Evolutionary conservation across 2,797 vertebrate species (phyloP).

Genomic region (Parotocinclus haroldoi): DNA sequence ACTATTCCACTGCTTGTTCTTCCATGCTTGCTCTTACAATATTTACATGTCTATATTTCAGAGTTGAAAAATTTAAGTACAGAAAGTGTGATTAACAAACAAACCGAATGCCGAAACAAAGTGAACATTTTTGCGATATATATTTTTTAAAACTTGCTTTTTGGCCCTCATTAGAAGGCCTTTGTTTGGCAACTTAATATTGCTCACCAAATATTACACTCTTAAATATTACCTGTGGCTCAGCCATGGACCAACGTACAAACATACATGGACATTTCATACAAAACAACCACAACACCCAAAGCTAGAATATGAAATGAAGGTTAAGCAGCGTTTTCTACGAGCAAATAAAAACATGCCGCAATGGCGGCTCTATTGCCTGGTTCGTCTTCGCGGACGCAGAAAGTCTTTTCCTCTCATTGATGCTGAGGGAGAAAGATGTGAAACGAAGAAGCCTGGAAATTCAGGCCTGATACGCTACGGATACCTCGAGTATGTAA

Average conservation of each 20-base stretch:
- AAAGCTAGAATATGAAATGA: conserved; percentile 37
- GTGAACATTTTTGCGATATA: too few relatives aligned
- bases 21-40: conserved; percentile 26
- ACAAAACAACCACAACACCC: conserved; percentile 35
- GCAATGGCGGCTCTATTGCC: conserved; percentile 39
- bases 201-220: conserved; percentile 6
- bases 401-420: conserved; percentile 9
- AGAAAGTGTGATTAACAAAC: conserved; percentile 22
- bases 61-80: conserved; percentile 22
- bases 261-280: conserved; percentile 16
- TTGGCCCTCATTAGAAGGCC: background rate
- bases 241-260: conserved; percentile 24
- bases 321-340: conserved; percentile 38
- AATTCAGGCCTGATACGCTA: conserved; percentile 27
- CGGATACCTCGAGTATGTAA: conserved; percentile 23
- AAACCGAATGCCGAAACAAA: too few relatives aligned
- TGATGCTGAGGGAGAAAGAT: conserved; percentile 15
- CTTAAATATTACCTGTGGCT: conserved; percentile 27
- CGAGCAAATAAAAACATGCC: conserved; percentile 9
- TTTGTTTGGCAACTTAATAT: conserved; percentile 7
- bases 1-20: conserved; percentile 39
- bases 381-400: conserved; percentile 29
- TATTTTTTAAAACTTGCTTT: too few relatives aligned
- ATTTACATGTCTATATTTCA: conserved; percentile 24
- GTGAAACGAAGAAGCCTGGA: conserved; percentile 15